Conservation (phyloP, 2,113 vertebrate species). For the Chaenogobius annularis region DNA sequence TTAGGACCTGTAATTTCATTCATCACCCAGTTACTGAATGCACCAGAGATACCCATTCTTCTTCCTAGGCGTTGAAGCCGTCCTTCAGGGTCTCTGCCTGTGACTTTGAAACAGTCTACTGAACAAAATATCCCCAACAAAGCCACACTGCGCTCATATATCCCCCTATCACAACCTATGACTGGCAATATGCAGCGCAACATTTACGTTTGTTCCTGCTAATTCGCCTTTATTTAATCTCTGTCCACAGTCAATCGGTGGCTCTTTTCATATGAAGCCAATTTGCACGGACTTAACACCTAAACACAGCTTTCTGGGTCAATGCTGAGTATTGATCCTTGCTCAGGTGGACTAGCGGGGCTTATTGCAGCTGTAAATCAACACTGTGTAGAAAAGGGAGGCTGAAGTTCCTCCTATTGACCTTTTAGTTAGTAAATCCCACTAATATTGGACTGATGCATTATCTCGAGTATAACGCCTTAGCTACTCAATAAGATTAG, state of each 20-base stretch:
- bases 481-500: background rate
- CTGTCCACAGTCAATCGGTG: slow-evolving; percentile 8
- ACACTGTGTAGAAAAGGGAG: slow-evolving; percentile 2
- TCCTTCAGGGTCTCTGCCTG: slow-evolving; percentile 75
- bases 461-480: background rate
- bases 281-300: slow-evolving; percentile 38
- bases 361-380: slow-evolving; percentile 52
- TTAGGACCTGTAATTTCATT: slow-evolving; percentile 77
- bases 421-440: slow-evolving; percentile 22
- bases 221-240: slow-evolving; percentile 6
- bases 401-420: slow-evolving; percentile 23
- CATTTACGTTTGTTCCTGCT: background rate
- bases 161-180: background rate
- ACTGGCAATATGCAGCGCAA: background rate
- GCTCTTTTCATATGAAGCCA: slow-evolving; percentile 22
- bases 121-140: slow-evolving; percentile 56
- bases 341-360: background rate
- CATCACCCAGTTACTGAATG: slow-evolving; percentile 73
- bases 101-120: slow-evolving; percentile 74
- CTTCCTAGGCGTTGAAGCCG: slow-evolving; percentile 68
- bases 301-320: slow-evolving; percentile 32
- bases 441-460: slow-evolving; percentile 12
- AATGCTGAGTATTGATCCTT: slow-evolving; percentile 37
- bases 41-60: slow-evolving; percentile 71
- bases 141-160: slow-evolving; percentile 30